Base-by-base conservation (phyloP, 2,113 vertebrate genomes). In the Trematocara marginatum region DNA sequence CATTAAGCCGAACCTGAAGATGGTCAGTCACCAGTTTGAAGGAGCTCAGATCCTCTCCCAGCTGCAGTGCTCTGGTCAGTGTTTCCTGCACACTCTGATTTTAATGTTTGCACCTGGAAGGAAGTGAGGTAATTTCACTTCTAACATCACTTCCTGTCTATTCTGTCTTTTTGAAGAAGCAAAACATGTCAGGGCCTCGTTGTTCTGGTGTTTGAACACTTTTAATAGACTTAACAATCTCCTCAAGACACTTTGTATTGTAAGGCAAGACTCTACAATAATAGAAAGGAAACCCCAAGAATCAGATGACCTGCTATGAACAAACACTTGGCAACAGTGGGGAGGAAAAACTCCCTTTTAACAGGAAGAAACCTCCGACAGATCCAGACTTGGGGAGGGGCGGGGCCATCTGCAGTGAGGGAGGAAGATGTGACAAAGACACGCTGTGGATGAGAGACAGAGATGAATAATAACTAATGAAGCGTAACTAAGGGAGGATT, bases 1-100 rank as follows among this genome's bases (percentile, higher is more conserved):
- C 84, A 97, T 99, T 86, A 99, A 99, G 52, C 99, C 99, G 12
- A 99, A 99, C 94, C 96, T 99, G 95, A 99, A 98, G 97, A 99
- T 99, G 99, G 93, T 97, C 89, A 98, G 97, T 92, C 98, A 99
- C 92, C 96, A 97, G 89, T 99, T 99, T 88, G 98, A 99, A 96
- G 99, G 99, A 18, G 97, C 96, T 61, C 99, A 99, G 92, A 99
- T 99, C 59, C 97, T 99, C 40, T 99, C 99, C 23, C 99, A 99
- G 93, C 98, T 99, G 81, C 99, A 99, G 82, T 99, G 99, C 93
- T 99, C 98, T 91, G 99, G 99, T 99, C 94, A 89, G 95, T 94
- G 29, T 51, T 49, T 42, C 12, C 18, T 38, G 80, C 11, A 42
- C 11, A 9, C 35, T 66, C 20, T 42, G 38, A 16, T 47, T 47